A percentile compares a stretch with the other conserved stretches of the same genome.
Conservation (phyloP, 2,797 vertebrate species). For the Phoebastria nigripes region DNA sequence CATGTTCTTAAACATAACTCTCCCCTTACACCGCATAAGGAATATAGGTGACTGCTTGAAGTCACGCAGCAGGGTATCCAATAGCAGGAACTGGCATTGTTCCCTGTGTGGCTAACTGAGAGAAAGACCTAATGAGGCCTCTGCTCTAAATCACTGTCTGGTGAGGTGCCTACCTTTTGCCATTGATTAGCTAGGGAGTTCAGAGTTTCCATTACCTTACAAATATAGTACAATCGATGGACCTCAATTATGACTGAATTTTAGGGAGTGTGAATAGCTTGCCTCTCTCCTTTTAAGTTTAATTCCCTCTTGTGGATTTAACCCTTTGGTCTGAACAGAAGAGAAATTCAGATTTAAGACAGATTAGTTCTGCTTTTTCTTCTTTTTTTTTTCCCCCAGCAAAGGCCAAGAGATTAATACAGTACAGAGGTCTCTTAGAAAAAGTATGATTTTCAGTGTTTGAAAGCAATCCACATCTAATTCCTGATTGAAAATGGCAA, state of each 20-base stretch:
- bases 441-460: background rate
- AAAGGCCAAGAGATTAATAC: background rate
- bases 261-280: background rate
- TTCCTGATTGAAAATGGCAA: background rate
- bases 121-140: background rate
- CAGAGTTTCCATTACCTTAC: background rate
- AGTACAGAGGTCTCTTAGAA: background rate
- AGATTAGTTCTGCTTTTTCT: background rate
- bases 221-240: background rate
- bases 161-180: background rate
- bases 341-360: background rate
- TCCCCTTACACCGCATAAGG: background rate
- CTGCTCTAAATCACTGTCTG: background rate
- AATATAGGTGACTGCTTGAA: background rate
- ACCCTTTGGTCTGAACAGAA: background rate
- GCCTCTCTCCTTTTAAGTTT: background rate
- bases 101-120: background rate
- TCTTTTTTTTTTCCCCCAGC: accelerated
- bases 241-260: background rate
- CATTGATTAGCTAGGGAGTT: background rate
- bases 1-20: background rate
- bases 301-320: background rate
- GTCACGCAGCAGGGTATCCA: background rate
- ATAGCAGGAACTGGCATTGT: background rate
- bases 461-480: conserved; percentile 19